Evolutionary conservation across 2,888 invertebrate genomes (phyloP).

Genomic region (Dryomyza anilis): DNA sequence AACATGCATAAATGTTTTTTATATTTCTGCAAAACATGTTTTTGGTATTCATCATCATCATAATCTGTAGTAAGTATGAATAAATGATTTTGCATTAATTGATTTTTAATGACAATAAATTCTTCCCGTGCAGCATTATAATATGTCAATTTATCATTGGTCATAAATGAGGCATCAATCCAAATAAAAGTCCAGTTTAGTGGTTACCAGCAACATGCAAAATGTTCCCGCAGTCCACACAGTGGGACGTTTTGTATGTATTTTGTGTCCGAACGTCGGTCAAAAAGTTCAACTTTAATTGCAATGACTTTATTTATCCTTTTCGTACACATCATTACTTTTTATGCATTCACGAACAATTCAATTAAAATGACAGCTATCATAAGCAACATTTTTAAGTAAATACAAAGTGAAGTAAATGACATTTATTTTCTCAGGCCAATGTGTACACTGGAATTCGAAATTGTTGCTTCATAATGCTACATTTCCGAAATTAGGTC

Average conservation of each 20-base stretch:
- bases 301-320: slow-evolving; percentile 9
- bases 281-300: not conserved
- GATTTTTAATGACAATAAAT: slow-evolving; percentile 24
- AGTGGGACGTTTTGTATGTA: slow-evolving; percentile 20
- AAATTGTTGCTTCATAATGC: no score
- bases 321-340: slow-evolving; percentile 1
- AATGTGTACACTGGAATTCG: no score
- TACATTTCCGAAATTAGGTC: no score
- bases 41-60: no score
- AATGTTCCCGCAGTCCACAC: slow-evolving; percentile 11
- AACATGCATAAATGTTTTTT: not conserved
- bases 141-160: slow-evolving; percentile 24
- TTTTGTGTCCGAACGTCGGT: no score
- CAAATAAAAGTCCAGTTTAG: not conserved
- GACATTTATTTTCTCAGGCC: no score
- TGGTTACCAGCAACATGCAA: not conserved
- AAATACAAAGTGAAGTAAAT: not conserved
- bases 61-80: no score
- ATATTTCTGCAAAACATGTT: not conserved
- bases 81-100: slow-evolving; percentile 26
- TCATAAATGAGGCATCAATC: not conserved
- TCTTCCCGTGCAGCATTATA: not conserved
- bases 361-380: slow-evolving; percentile 28
- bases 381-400: slow-evolving; percentile 18
- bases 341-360: slow-evolving; percentile 3